A percentile compares a stretch with the other conserved stretches of the same genome.
Conservation (phyloP, 2,113 vertebrate species). For the Monopterus albus region DNA sequence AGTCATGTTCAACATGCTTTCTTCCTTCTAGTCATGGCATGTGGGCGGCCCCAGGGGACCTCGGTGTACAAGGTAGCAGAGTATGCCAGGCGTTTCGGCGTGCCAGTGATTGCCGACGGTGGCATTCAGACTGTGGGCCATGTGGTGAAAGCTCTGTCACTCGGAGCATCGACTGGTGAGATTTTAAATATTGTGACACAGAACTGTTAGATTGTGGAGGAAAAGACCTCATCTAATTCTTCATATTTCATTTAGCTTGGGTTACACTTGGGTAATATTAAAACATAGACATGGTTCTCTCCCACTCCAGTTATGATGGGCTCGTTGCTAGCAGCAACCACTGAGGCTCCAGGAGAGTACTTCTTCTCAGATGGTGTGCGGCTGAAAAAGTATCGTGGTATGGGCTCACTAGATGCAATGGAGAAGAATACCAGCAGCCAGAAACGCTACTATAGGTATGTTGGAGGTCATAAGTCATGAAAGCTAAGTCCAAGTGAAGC, state of each 20-base stretch:
- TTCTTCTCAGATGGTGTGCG: constrained; percentile 94
- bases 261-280: no score
- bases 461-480: background rate
- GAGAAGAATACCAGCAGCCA: constrained; percentile 93
- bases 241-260: background rate
- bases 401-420: constrained; percentile 95
- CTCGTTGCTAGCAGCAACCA: constrained; percentile 91
- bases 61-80: constrained; percentile 94
- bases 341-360: constrained; percentile 92
- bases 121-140: constrained; percentile 95
- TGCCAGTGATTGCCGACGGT: constrained; percentile 91
- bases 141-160: constrained; percentile 91
- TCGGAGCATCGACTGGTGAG: constrained; percentile 92
- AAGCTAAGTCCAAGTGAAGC: no score
- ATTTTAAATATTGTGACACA: background rate
- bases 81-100: constrained; percentile 91
- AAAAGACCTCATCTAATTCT: background rate
- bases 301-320: constrained; percentile 91
- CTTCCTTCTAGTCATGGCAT: constrained; percentile 88
- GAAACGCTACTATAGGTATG: constrained; percentile 93
- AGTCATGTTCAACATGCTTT: background rate
- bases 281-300: background rate
- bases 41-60: constrained; percentile 92
- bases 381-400: constrained; percentile 94
- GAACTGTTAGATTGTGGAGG: no score